Evolutionary conservation across 2,113 vertebrate genomes (phyloP).

Genomic region (Pithys albifrons): DNA sequence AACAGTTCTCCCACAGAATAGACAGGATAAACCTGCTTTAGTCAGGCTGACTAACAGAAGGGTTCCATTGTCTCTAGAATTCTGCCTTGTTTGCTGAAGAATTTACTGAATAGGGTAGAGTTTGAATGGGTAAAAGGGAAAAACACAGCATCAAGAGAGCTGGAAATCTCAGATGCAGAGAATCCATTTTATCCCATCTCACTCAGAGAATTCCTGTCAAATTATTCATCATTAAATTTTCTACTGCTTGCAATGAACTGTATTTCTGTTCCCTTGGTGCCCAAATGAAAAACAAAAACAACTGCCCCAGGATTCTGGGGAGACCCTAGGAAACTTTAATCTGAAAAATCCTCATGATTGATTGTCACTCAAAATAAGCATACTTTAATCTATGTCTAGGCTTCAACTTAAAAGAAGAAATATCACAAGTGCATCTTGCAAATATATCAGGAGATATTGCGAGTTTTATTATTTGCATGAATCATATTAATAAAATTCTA

Average conservation of each 20-base stretch:
- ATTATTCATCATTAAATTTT: background rate
- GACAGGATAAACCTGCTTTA: conserved; percentile 38
- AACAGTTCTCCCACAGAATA: background rate
- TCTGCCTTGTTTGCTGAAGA: background rate
- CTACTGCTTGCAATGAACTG: background rate
- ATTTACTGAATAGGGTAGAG: background rate
- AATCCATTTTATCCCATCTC: background rate
- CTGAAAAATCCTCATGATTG: background rate
- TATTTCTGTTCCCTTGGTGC: background rate
- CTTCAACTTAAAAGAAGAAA: background rate
- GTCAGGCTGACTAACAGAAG: background rate
- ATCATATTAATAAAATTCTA: background rate
- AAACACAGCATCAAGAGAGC: background rate
- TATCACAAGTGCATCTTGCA: background rate
- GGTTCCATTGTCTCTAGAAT: background rate
- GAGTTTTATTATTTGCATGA: background rate
- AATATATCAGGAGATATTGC: background rate
- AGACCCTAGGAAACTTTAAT: background rate
- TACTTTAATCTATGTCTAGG: background rate
- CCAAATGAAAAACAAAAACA: background rate
- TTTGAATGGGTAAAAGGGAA: background rate
- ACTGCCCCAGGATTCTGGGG: background rate
- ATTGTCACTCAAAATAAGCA: background rate
- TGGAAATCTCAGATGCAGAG: background rate
- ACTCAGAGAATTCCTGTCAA: background rate